A percentile compares a stretch with the other conserved stretches of the same genome.
Evolutionary conservation across 2,113 vertebrate genomes (phyloP).

Genomic region (Hydrolagus affinis): DNA sequence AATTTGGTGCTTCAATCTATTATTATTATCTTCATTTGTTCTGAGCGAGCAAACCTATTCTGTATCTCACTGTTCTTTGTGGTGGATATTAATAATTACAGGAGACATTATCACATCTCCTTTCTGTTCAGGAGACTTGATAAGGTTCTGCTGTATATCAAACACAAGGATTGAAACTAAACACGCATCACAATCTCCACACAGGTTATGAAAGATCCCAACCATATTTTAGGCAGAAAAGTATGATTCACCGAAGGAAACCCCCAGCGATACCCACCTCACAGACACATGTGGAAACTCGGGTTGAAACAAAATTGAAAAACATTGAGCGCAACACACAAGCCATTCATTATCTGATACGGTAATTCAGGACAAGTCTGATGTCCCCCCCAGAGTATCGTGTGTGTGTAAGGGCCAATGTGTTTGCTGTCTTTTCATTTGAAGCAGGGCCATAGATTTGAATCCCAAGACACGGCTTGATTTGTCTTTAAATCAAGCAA

Average conservation of each 20-base stretch:
- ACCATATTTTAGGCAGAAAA: too few relatives aligned
- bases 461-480: constrained; percentile 5
- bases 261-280: too few relatives aligned
- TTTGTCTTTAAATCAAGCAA: constrained; percentile 37
- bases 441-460: neutral
- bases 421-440: neutral
- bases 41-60: neutral
- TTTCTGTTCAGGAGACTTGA: neutral
- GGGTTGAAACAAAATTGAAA: neutral
- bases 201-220: too few relatives aligned
- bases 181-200: too few relatives aligned
- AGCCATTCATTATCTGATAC: neutral
- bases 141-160: neutral
- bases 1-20: too few relatives aligned
- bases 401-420: neutral
- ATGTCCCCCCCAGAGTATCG: neutral
- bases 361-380: neutral
- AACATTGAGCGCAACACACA: neutral
- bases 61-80: neutral
- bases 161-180: too few relatives aligned
- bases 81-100: neutral
- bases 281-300: neutral
- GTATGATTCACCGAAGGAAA: too few relatives aligned
- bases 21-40: neutral
- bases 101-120: too few relatives aligned